These are phyloP conservation scores for Stomatorhinus walkeri DNA, from an alignment of 2,797 vertebrate genomes.

Conservation along the genomic window DNA sequence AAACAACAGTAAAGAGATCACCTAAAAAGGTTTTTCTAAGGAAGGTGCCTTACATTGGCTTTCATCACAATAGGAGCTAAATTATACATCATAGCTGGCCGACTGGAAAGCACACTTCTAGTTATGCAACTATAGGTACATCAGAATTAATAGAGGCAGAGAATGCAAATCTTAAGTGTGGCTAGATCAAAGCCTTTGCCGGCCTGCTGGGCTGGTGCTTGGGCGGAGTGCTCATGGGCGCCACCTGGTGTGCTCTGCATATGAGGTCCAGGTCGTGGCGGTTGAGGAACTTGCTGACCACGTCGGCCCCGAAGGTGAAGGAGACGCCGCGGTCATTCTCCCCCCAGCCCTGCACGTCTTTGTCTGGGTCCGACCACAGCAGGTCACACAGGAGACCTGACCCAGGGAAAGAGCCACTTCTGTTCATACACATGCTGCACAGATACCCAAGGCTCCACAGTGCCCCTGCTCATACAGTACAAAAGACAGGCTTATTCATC, in stretches of 20 bases:
- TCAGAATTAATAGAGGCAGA: not conserved
- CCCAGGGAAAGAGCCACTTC: not conserved
- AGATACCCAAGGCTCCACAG: not conserved
- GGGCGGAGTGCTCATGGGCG: not conserved
- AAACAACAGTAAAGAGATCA: not conserved
- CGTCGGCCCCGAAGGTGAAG: conserved; percentile 87
- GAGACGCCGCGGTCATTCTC: conserved; percentile 89
- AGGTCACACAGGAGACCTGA: conserved; percentile 84
- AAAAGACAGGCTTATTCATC: not conserved
- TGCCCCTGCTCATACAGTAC: not conserved
- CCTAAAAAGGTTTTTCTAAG: not conserved
- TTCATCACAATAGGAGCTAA: not conserved
- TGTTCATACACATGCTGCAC: not conserved
- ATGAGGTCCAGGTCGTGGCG: conserved; percentile 90
- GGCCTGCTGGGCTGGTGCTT: not conserved
- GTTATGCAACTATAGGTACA: not conserved
- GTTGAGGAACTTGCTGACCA: conserved; percentile 93
- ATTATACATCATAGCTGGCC: not conserved
- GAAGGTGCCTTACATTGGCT: not conserved
- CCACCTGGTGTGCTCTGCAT: conserved; percentile 87
- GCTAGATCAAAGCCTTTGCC: not conserved
- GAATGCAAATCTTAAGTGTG: not conserved
- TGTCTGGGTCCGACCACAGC: conserved; percentile 89
- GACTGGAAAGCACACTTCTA: not conserved
- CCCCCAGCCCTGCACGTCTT: conserved; percentile 90